Percentiles rank a stretch among this genome's conserved stretches.
Conservation (phyloP, 1,140 invertebrate genomes). For the Bacillus rossius region DNA sequence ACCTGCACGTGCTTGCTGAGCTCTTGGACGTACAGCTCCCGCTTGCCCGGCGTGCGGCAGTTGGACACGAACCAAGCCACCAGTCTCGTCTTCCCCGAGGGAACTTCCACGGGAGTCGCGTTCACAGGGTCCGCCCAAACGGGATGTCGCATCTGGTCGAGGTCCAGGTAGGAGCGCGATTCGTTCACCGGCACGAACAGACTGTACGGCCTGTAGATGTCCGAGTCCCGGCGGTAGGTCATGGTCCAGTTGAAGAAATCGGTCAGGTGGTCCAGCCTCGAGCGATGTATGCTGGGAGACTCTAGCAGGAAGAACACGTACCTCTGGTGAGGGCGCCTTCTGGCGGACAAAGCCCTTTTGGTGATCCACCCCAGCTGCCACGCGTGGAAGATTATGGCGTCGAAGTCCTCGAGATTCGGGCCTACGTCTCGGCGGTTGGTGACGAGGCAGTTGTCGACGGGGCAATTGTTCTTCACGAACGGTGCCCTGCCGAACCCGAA, state of each 20-base stretch:
- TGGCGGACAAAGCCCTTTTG: constrained; percentile 33
- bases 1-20: constrained; percentile 51
- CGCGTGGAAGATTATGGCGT: constrained; percentile 44
- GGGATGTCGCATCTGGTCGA: too few relatives aligned
- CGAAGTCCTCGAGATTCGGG: constrained; percentile 34
- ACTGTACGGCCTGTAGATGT: constrained; percentile 45
- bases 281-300: constrained; percentile 34
- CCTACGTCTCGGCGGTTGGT: constrained; percentile 1
- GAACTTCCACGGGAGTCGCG: too few relatives aligned
- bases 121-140: too few relatives aligned
- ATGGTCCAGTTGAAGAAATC: constrained; percentile 55
- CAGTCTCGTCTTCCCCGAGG: constrained; percentile 36
- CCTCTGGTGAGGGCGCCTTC: constrained; percentile 38
- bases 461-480: not conserved
- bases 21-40: constrained; percentile 50
- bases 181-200: constrained; percentile 25
- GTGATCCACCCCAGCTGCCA: constrained; percentile 22
- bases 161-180: not conserved
- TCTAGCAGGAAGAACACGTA: constrained; percentile 48
- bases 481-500: constrained; percentile 33
- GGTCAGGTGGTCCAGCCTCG: constrained; percentile 26
- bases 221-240: constrained; percentile 51
- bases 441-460: not conserved
- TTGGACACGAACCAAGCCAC: constrained; percentile 61
- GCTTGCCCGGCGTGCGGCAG: constrained; percentile 47